Evolutionary conservation across 2,888 invertebrate genomes (phyloP).

Genomic region (Synanthedon myopaeformis): DNA sequence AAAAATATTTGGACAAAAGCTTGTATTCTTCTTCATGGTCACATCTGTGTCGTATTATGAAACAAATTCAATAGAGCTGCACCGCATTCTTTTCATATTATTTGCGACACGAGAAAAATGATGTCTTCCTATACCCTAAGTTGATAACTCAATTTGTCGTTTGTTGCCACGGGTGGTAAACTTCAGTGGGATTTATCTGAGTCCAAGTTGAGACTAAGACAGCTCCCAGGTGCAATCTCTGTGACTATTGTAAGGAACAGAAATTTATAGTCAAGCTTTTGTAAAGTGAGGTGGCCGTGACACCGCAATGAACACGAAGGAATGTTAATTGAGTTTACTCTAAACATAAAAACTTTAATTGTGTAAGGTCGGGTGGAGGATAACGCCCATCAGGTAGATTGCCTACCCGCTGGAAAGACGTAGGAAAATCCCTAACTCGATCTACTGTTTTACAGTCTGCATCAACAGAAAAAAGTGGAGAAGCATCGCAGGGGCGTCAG

Average conservation of each 20-base stretch:
- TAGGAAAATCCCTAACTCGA: no score
- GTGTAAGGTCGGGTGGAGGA: no score
- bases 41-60: background rate
- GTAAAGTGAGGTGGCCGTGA: constrained; percentile 18
- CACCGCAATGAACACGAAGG: constrained; percentile 17
- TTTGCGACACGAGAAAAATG: constrained; percentile 5
- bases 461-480: no score
- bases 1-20: no score
- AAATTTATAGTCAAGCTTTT: constrained; percentile 47
- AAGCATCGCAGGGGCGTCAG: no score
- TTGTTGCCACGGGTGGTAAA: constrained; percentile 25
- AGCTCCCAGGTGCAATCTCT: constrained; percentile 59
- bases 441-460: no score
- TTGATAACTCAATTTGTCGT: constrained; percentile 51
- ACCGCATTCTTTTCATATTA: background rate
- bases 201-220: constrained; percentile 45
- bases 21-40: background rate
- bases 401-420: no score
- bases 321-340: background rate
- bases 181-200: constrained; percentile 41
- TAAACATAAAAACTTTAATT: constrained; percentile 2
- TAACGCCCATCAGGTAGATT: no score
- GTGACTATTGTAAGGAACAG: constrained; percentile 59
- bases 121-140: constrained; percentile 14
- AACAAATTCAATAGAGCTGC: background rate